Percentiles rank a stretch among this genome's conserved stretches.
Conservation (phyloP, 1,140 invertebrate genomes). For the Trichonephila clavata region DNA sequence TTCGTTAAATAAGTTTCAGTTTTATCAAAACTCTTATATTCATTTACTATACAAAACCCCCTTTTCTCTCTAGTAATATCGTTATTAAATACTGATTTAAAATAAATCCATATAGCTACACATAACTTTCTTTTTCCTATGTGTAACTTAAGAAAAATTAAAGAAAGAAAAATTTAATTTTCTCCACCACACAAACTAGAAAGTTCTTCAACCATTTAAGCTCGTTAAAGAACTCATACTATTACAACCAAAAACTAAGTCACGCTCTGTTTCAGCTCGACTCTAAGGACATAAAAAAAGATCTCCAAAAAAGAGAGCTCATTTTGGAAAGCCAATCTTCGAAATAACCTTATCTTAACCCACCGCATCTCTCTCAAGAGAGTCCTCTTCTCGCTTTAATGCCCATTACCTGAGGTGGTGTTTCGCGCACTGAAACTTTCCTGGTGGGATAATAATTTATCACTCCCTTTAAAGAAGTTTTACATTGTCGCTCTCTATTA, state of each 20-base stretch:
- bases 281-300: not conserved
- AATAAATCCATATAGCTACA: too few species aligned
- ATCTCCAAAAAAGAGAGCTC: not conserved
- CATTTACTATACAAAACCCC: too few species aligned
- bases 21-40: too few species aligned
- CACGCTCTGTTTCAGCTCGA: not conserved
- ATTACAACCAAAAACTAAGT: not conserved
- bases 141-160: not conserved
- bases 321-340: conserved; percentile 1
- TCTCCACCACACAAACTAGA: not conserved
- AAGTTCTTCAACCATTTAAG: too few species aligned
- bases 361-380: not conserved
- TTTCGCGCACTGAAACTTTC: not conserved
- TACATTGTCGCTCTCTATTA: conserved; percentile 31
- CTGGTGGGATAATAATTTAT: conserved; percentile 1
- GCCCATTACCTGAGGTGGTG: not conserved
- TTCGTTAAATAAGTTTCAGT: too few species aligned
- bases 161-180: not conserved
- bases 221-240: too few species aligned
- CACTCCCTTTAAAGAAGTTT: conserved; percentile 17
- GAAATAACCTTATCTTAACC: not conserved
- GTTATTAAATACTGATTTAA: too few species aligned
- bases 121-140: too few species aligned
- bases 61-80: too few species aligned
- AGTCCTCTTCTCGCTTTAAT: not conserved